Evolutionary conservation across 2,888 invertebrate genomes (phyloP), one percentile per base, ranked within the genome.

Genomic region (Calliopum simillimum): DNA sequence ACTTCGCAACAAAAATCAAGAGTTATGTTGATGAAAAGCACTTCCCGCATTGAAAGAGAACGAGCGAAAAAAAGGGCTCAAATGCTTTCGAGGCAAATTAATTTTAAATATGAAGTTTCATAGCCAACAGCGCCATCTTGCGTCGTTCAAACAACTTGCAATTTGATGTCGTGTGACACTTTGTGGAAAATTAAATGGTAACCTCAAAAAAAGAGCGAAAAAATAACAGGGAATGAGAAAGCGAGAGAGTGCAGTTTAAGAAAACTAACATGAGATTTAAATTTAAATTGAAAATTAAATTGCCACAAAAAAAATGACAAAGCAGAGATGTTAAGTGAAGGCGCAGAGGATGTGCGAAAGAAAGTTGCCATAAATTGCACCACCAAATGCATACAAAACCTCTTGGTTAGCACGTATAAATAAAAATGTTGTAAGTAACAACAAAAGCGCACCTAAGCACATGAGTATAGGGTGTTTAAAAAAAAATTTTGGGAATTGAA

Each of bases 361-460:
- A 64, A 53, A 56, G 41, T 55, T 55, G 21, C 23, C 16, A 55
- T 43, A 55, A 55, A 44, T 44, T 55, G 53, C 65, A 55, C 55
- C 65, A 55, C 55, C 43, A 53, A 55, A 46, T 65, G 65, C 65
- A 65, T 65, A 44, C 65, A 65, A 65, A 55, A n/a, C n/a, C 65
- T 41, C 55, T 11, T 65, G 55, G 55, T n/a, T n/a, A n/a, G n/a
- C n/a, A n/a, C n/a, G n/a, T n/a, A n/a, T n/a, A n/a, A n/a, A n/a
- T n/a, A n/a, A n/a, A n/a, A n/a, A n/a, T n/a, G n/a, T n/a, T n/a
- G n/a, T 65, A 55, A 65, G 46, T 65, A 65, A 55, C 33, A 65
- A 55, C 43, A 65, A 14, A 55, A 53, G 41, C 53, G 23, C 23
- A 44, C 8, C n/a, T n/a, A n/a, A n/a, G n/a, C n/a, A n/a, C n/a